These are phyloP conservation scores for Drosophila sucinea DNA, from an alignment of 1,140 invertebrate genomes.

Conservation along the genomic window DNA sequence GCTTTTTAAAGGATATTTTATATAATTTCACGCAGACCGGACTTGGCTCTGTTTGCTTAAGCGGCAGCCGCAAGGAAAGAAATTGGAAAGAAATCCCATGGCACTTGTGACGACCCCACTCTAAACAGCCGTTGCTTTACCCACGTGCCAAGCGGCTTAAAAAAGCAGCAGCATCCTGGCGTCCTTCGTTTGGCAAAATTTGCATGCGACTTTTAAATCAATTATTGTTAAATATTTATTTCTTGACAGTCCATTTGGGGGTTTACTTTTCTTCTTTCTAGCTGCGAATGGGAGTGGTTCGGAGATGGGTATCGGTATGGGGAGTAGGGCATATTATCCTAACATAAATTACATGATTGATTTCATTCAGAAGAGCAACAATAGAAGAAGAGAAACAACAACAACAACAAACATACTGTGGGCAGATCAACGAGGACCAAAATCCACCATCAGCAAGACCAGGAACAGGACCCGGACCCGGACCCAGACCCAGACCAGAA, in stretches of 20 bases:
- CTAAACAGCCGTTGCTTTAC: conserved; percentile 69
- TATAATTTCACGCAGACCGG: conserved; percentile 70
- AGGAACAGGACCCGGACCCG: conserved; percentile 23
- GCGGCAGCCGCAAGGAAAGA: conserved; percentile 31
- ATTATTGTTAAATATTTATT: conserved; percentile 82
- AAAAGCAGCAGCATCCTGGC: conserved; percentile 27
- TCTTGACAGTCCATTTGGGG: conserved; percentile 70
- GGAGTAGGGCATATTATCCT: conserved; percentile 64
- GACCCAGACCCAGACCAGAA: background rate
- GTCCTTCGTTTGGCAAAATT: conserved; percentile 46
- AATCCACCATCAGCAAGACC: conserved; percentile 15
- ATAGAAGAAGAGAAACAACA: conserved; percentile 18
- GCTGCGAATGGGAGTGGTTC: background rate
- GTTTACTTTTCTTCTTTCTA: conserved; percentile 19
- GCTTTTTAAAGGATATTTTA: conserved; percentile 81
- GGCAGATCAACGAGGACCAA: conserved; percentile 1
- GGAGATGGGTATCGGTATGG: background rate
- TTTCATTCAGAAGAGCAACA: conserved; percentile 65
- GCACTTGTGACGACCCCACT: conserved; percentile 4
- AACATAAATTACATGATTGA: conserved; percentile 82
- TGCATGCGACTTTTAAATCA: conserved; percentile 81
- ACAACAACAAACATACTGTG: conserved; percentile 25
- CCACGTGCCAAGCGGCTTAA: conserved; percentile 78
- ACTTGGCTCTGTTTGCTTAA: conserved; percentile 59
- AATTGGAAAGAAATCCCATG: conserved; percentile 53